Percentiles rank a stretch among this genome's conserved stretches.
These are phyloP conservation scores for Byasa hedistus DNA, from an alignment of 2,888 invertebrate species.

Conservation along the genomic window DNA sequence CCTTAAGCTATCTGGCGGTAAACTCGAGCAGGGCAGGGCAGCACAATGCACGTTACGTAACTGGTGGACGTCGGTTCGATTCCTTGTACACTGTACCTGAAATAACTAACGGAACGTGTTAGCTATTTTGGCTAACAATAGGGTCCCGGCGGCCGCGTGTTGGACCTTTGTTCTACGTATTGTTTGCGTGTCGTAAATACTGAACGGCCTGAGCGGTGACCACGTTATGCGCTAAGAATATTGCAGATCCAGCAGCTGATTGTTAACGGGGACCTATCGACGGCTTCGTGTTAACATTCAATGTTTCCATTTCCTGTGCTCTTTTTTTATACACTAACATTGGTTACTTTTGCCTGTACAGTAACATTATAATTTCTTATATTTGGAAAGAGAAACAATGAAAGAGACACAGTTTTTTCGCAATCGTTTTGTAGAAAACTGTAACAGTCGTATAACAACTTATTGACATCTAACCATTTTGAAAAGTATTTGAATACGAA, in stretches of 20 bases:
- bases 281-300: too few species aligned
- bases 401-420: too few species aligned
- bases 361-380: too few species aligned
- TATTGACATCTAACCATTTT: too few species aligned
- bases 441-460: too few species aligned
- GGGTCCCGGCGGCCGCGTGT: conserved; percentile 10
- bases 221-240: neutral
- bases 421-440: too few species aligned
- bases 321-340: too few species aligned
- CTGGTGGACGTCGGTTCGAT: conserved; percentile 34
- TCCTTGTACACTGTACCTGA: conserved; percentile 27
- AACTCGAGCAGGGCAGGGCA: conserved; percentile 32
- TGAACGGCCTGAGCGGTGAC: conserved; percentile 9
- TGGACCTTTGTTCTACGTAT: conserved; percentile 25
- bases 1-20: conserved; percentile 26
- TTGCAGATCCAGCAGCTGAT: neutral
- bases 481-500: too few species aligned
- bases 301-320: too few species aligned
- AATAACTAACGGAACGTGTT: conserved; percentile 25
- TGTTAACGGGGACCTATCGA: too few species aligned
- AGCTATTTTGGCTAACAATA: conserved; percentile 30
- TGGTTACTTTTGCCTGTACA: too few species aligned
- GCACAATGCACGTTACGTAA: conserved; percentile 39
- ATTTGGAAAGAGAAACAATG: too few species aligned
- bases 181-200: conserved; percentile 21